Base-by-base conservation (phyloP, 2,888 invertebrate genomes). In the Automeris io region DNA sequence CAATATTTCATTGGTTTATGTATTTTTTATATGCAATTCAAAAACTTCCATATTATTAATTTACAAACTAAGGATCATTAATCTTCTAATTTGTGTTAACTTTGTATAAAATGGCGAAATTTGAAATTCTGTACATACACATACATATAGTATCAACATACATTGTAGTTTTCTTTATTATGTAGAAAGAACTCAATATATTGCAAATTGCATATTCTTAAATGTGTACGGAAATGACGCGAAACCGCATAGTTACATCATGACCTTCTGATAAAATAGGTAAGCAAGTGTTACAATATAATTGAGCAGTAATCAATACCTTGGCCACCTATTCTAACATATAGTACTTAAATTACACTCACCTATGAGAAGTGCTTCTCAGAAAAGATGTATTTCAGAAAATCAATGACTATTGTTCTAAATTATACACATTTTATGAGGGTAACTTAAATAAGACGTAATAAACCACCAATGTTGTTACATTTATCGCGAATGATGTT, bases 391-490 rank as follows among this genome's bases (percentile, higher is more conserved):
- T 43, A 16, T 44, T 41, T 46, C 57, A 61, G 54, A 53, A 54
- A 54, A 61, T 58, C 57, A 56, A 61, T 61, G 61, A 53, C 57
- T 50, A 57, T 47, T 66, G 65, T 61, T 66, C 59, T 65, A 65
- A 63, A 64, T 67, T 63, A 61, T 56, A 68, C 62, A 67, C 64
- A 66, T 57, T 37, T n/a, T 47, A 35, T 46, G 18, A 33, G 24
- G 56, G 67, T 55, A 61, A 57, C 60, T 60, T 56, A 68, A 73
- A 63, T 78, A 59, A 59, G 77, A 74, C 80, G 80, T 70, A 78
- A 66, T 74, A 70, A 69, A 72, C 62, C 60, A 63, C 66, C 61
- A 68, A 70, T 65, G 67, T 59, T 70, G 65, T 50, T 59, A 61
- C 70, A 68, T 70, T 56, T 61, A 71, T 46, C 69, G 66, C 57